Conservation (phyloP, 2,797 vertebrate species). For the Amphiprion clarkii region DNA sequence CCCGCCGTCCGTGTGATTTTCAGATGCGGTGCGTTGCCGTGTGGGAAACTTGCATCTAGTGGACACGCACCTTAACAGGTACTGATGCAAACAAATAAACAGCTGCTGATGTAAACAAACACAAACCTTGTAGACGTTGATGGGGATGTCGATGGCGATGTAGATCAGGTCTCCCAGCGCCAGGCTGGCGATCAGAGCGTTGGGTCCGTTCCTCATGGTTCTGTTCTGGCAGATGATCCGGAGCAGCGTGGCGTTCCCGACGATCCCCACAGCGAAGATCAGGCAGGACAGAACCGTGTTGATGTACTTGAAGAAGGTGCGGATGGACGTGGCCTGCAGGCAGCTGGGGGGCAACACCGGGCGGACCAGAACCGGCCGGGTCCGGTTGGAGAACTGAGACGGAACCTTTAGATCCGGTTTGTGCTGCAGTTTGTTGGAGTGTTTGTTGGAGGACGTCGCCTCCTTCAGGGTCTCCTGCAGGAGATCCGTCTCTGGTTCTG, state of each 20-base stretch:
- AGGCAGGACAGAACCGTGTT: conserved; percentile 91
- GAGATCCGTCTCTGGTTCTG: accelerated
- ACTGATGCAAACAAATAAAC: no score
- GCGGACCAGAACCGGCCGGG: accelerated
- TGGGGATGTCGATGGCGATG: conserved; percentile 93
- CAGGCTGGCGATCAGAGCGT: conserved; percentile 95
- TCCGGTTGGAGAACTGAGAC: conserved; percentile 30
- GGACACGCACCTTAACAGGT: no score
- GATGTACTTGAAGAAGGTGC: conserved; percentile 90
- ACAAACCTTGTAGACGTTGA: conserved; percentile 96
- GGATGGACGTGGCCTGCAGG: conserved; percentile 64
- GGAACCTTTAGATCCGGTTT: not conserved
- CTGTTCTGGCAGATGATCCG: conserved; percentile 97
- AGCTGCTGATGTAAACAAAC: no score
- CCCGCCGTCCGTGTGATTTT: no score
- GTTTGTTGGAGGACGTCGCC: not conserved
- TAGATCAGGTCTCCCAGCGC: conserved; percentile 97
- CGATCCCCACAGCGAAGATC: conserved; percentile 93
- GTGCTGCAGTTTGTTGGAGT: conserved; percentile 9
- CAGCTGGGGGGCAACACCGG: conserved; percentile 46
- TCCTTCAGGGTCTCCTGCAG: conserved; percentile 32
- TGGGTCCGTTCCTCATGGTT: conserved; percentile 96
- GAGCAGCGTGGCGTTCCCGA: conserved; percentile 94
- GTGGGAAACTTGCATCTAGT: no score
- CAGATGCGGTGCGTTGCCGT: no score